Evolutionary conservation across 1,140 invertebrate species (phyloP), one percentile per base, ranked within the genome.

Genomic region (Ceratoteleas bidentatus): DNA sequence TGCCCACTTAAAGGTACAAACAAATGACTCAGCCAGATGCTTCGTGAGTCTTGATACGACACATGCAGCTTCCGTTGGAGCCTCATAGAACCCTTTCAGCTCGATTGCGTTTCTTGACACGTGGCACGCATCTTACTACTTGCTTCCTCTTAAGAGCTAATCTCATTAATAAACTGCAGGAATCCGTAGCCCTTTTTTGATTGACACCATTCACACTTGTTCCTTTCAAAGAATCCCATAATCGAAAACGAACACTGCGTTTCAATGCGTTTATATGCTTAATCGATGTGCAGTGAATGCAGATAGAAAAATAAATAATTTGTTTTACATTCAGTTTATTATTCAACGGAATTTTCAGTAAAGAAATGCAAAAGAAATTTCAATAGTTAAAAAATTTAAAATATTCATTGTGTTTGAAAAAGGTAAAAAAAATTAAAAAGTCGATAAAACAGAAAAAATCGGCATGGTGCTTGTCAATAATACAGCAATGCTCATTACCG

Each of bases 51-150:
- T 7, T 60, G 58, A 74, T 73, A 78, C 24, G 36, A 60, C 60
- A 75, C 43, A 69, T 64, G 43, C 65, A 76, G 73, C 76, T 84
- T 84, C 76, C 81, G 72, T 75, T 9, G n/a, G 36, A 65, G 32
- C 38, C 70, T 80, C 76, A 76, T 68, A 76, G 78, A 84, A 79
- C 74, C 64, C 65, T 78, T 84, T 75, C 66, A 70, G 40, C 68
- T 72, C 62, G 50, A 81, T 84, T 75, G 62, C 70, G 64, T 75
- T 84, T 61, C 72, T 80, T 78, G 74, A 78, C 78, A 82, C 79
- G 79, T 78, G 83, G 83, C 80, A 80, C 76, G 53, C 80, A 80
- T 84, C 74, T 75, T 76, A 80, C 50, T 64, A 75, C 32, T 47
- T 24, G 68, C 69, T 76, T 66, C 66, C 68, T 76, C 54, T 72